Evolutionary conservation across 2,113 vertebrate genomes (phyloP), one percentile per base, ranked within the genome.

Genomic region (Peucedramus taeniatus): DNA sequence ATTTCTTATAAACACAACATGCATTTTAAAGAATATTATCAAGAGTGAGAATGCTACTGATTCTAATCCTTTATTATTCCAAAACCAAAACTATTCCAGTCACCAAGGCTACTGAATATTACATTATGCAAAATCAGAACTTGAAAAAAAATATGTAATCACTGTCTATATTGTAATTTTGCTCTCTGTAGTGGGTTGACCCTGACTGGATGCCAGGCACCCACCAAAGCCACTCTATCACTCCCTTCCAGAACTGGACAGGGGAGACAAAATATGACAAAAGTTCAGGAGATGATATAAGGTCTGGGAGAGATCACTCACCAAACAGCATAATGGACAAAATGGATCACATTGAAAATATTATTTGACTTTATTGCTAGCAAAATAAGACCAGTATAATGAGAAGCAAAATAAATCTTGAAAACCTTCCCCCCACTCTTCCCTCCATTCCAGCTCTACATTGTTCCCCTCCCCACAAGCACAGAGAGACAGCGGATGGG

Each of bases 11-110:
- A 84, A 50, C 27, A 89, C 50, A 72, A 79, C 1, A 3, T 77
- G 13, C 45, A 72, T 93, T 93, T 75, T 64, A 89, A 84, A 89
- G 44, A 47, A 53, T 66, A 87, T 69, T 87, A 56, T 61, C 53
- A 50, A 72, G 23, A 5, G 17, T 31, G 31, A 76, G 20, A 89
- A 79, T 57, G 35, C 13, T 66, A n/a, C 35, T 79, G 56, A 60
- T 75, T 7, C 1, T 78, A 78, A 68, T 56, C 9, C 20, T 64
- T 78, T 94, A 90, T 40, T 75, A 81, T 56, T 71, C 50, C 71
- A 83, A 81, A 33, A 47, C 33, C 40, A 89, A 76, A 89, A 88
- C 26, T 69, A 33, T 39, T 74, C 21, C 35, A 50, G 68, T 42
- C 50, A 69, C n/a, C 37, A 69, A 50, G 14, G 26, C 31, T 81